Evolutionary conservation across 2,113 vertebrate genomes (phyloP).

Genomic region (Poeciliopsis turrubarensis): DNA sequence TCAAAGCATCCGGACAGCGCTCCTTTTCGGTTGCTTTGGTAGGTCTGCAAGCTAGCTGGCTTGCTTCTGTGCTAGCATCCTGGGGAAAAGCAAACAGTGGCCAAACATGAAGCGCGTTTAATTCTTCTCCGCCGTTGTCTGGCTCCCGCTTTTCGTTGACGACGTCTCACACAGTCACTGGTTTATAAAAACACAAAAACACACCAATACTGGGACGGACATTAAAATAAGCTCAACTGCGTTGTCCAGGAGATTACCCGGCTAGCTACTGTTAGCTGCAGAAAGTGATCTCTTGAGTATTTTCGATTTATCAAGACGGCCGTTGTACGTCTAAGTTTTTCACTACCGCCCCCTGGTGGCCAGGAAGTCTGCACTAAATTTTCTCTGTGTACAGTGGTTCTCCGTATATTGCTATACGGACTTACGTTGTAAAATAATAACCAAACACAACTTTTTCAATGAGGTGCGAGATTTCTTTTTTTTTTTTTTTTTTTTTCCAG

Average conservation of each 20-base stretch:
- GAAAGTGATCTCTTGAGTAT: slow-evolving; percentile 45
- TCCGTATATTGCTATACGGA: neutral
- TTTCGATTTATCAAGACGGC: slow-evolving; percentile 41
- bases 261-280: slow-evolving; percentile 63
- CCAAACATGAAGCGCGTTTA: slow-evolving; percentile 36
- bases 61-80: slow-evolving; percentile 64
- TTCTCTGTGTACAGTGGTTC: neutral
- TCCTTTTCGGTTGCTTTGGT: slow-evolving; percentile 46
- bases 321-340: neutral
- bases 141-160: slow-evolving; percentile 1
- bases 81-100: slow-evolving; percentile 34
- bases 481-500: no score
- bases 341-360: slow-evolving; percentile 44
- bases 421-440: no score
- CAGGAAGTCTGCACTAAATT: slow-evolving; percentile 34
- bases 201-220: neutral
- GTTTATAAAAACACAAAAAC: neutral
- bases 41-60: slow-evolving; percentile 43
- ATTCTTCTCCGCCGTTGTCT: neutral
- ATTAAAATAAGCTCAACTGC: slow-evolving; percentile 42
- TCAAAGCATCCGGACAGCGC: slow-evolving; percentile 77
- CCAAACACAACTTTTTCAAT: no score
- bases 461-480: no score
- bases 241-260: slow-evolving; percentile 63
- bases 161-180: neutral